Conservation (phyloP, 1,140 invertebrate genomes). For the Drosophila sp. region DNA sequence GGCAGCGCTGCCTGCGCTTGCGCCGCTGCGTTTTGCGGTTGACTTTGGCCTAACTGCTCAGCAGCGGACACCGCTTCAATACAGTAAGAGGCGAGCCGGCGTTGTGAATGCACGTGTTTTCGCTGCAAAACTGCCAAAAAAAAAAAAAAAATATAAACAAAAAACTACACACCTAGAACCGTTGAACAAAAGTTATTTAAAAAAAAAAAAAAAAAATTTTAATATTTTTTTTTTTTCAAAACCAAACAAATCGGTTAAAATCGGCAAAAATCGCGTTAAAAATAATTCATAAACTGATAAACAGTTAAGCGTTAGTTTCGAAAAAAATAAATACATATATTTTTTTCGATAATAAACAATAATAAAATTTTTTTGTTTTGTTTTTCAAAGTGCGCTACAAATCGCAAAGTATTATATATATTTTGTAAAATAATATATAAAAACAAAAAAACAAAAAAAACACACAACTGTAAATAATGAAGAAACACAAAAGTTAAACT, state of each 20-base stretch:
- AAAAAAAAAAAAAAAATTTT: background rate
- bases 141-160: conserved; percentile 29
- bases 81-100: conserved; percentile 84
- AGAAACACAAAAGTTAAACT: conserved; percentile 51
- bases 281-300: conserved; percentile 8
- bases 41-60: conserved; percentile 84
- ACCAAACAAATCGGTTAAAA: conserved; percentile 3
- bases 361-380: conserved; percentile 54
- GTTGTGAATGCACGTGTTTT: conserved; percentile 84
- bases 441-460: too few species aligned
- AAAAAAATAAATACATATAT: conserved; percentile 18
- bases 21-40: conserved; percentile 39
- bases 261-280: background rate
- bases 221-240: too few species aligned
- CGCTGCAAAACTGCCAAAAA: conserved; percentile 35
- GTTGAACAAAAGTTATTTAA: conserved; percentile 16
- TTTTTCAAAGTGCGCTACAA: conserved; percentile 56
- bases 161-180: conserved; percentile 14
- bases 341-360: conserved; percentile 1
- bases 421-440: too few species aligned
- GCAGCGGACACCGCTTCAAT: conserved; percentile 77
- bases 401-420: background rate
- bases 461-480: conserved; percentile 37
- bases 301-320: background rate
- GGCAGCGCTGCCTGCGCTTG: conserved; percentile 21